Evolutionary conservation across 2,113 vertebrate species (phyloP).

Genomic region (Platysternon megacephalum): DNA sequence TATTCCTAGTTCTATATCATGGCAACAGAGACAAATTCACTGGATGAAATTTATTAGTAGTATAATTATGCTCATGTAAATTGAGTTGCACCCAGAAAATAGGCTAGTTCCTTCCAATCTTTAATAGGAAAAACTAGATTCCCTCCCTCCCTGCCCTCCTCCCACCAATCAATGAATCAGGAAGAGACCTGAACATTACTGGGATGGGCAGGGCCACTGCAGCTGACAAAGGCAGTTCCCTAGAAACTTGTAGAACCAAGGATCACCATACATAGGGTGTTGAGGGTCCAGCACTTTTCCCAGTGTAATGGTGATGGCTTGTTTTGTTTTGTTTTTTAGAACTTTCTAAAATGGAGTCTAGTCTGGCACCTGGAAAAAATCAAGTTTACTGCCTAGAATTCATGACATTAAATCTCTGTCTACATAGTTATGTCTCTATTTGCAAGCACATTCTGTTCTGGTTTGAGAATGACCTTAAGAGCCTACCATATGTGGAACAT

Average conservation of each 20-base stretch:
- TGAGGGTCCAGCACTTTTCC: too few species aligned
- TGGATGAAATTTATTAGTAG: not conserved
- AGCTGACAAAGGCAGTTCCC: not conserved
- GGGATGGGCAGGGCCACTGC: not conserved
- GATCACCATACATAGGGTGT: not conserved
- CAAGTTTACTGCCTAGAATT: not conserved
- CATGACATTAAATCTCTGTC: not conserved
- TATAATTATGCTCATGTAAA: not conserved
- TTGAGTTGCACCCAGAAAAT: not conserved
- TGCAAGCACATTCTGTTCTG: not conserved
- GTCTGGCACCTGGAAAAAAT: not conserved
- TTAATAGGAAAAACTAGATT: not conserved
- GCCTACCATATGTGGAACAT: not conserved
- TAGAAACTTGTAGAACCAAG: not conserved
- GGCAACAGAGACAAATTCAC: not conserved
- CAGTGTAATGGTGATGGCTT: too few species aligned
- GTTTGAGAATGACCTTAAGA: not conserved
- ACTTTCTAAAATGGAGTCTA: not conserved
- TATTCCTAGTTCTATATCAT: not conserved
- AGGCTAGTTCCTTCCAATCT: not conserved
- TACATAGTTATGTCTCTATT: not conserved
- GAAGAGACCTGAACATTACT: not conserved
- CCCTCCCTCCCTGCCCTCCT: not conserved
- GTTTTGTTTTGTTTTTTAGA: not conserved
- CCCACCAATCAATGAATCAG: not conserved